phyloP scores from a whole-genome alignment of 2,113 vertebrate species.

The Pteruthius melanotis region DNA sequence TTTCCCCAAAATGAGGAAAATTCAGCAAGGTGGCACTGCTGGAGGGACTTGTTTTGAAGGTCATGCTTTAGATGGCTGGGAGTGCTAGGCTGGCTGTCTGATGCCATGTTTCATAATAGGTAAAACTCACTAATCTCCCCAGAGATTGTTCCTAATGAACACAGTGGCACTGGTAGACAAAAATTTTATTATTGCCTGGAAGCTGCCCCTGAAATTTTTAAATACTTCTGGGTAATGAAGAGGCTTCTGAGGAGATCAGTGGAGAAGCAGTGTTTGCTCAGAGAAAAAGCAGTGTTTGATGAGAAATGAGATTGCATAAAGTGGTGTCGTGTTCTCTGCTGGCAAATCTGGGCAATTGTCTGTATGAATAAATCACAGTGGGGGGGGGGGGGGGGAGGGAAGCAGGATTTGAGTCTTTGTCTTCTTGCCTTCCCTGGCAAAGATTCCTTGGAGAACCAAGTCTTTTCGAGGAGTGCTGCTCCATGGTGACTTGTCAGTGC shows the following conservation, averaged over 20 bases:
- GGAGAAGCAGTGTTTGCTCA: neutral
- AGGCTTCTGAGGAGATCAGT: neutral
- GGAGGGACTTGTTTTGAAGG: slow-evolving; percentile 36
- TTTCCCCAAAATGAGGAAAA: neutral
- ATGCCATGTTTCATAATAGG: neutral
- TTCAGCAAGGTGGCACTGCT: neutral
- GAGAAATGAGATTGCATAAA: neutral
- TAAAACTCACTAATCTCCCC: neutral
- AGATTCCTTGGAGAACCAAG: neutral
- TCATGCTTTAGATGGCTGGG: neutral
- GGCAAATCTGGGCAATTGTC: neutral
- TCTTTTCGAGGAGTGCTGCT: neutral
- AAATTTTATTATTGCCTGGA: neutral
- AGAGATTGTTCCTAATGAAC: neutral
- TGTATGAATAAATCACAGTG: neutral
- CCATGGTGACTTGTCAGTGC: neutral
- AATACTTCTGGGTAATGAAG: neutral
- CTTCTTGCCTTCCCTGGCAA: neutral
- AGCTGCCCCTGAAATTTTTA: neutral
- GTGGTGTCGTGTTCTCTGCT: neutral
- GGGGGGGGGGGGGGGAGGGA: accelerated
- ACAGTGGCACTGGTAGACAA: neutral
- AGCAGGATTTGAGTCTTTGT: neutral
- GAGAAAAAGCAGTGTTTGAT: neutral
- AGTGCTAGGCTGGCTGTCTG: neutral